These are phyloP conservation scores for Bovichtus diacanthus DNA, from an alignment of 2,797 vertebrate genomes.

Conservation along the genomic window DNA sequence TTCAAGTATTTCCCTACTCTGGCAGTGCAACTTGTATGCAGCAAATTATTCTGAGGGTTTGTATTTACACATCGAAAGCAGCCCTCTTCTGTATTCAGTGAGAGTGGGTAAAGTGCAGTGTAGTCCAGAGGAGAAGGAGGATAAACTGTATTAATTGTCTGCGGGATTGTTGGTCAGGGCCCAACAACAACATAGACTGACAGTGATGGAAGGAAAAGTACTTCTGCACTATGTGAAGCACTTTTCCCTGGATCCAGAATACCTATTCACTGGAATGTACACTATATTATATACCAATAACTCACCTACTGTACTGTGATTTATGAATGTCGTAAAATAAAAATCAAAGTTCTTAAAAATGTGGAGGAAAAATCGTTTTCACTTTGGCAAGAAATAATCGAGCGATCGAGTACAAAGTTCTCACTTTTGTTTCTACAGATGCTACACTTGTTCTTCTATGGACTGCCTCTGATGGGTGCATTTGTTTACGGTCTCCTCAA, in stretches of 20 bases:
- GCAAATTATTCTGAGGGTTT: constrained; percentile 11
- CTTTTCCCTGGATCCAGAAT: constrained; percentile 17
- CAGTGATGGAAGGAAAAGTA: constrained; percentile 34
- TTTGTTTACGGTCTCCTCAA: constrained; percentile 87
- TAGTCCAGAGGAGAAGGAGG: constrained; percentile 49
- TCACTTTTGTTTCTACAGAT: constrained; percentile 82
- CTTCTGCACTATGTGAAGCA: neutral
- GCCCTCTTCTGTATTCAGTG: constrained; percentile 56
- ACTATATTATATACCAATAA: neutral
- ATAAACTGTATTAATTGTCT: constrained; percentile 66
- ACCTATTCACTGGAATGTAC: neutral
- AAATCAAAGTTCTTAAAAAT: neutral
- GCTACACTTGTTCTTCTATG: constrained; percentile 90
- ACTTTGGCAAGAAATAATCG: neutral
- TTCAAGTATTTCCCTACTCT: neutral
- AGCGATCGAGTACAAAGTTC: neutral
- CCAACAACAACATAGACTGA: constrained; percentile 41
- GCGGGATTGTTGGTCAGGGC: constrained; percentile 46
- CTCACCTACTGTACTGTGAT: neutral
- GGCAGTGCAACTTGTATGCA: neutral
- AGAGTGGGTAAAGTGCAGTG: constrained; percentile 27
- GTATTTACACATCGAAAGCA: constrained; percentile 18
- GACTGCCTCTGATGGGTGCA: constrained; percentile 87
- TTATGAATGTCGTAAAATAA: neutral
- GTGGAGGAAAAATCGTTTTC: neutral